Evolutionary conservation across 2,113 vertebrate genomes (phyloP).

Genomic region (Entomyzon cyanotis): DNA sequence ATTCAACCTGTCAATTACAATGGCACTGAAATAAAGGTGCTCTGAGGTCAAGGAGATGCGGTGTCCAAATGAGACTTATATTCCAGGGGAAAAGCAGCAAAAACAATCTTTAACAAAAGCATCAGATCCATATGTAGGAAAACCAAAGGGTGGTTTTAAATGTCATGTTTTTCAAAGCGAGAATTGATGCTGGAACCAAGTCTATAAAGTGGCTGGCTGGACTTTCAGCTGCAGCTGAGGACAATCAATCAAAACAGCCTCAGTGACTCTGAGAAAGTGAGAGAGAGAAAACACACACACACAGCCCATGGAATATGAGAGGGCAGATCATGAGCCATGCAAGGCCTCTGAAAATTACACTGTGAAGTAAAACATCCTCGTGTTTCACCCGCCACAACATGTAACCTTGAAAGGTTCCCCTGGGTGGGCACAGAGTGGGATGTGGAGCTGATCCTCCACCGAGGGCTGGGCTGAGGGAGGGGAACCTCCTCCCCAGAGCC

Average conservation of each 20-base stretch:
- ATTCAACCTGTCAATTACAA: conserved; percentile 65
- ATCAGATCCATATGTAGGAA: conserved; percentile 73
- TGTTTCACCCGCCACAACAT: conserved; percentile 11
- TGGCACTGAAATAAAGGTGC: conserved; percentile 69
- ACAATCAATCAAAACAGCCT: conserved; percentile 68
- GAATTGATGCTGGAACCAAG: conserved; percentile 71
- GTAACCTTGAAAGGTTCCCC: conserved; percentile 41
- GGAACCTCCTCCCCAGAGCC: neutral
- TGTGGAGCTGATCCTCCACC: neutral
- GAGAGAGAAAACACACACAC: conserved; percentile 19
- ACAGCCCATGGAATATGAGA: conserved; percentile 23
- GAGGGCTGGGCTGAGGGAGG: neutral
- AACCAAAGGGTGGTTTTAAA: conserved; percentile 73
- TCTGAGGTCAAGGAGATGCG: conserved; percentile 68
- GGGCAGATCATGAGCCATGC: conserved; percentile 39
- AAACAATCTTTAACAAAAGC: conserved; percentile 63
- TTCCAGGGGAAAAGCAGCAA: conserved; percentile 57
- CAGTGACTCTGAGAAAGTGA: conserved; percentile 27
- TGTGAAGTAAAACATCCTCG: conserved; percentile 8
- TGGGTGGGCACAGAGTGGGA: fast-evolving
- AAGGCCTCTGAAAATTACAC: conserved; percentile 56
- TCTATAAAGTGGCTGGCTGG: conserved; percentile 65
- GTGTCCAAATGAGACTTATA: conserved; percentile 60
- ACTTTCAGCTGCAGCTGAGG: conserved; percentile 66
- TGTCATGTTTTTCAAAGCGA: conserved; percentile 75